phyloP scores from a whole-genome alignment of 2,797 vertebrate genomes.

The Chaetodon trifasciatus region DNA sequence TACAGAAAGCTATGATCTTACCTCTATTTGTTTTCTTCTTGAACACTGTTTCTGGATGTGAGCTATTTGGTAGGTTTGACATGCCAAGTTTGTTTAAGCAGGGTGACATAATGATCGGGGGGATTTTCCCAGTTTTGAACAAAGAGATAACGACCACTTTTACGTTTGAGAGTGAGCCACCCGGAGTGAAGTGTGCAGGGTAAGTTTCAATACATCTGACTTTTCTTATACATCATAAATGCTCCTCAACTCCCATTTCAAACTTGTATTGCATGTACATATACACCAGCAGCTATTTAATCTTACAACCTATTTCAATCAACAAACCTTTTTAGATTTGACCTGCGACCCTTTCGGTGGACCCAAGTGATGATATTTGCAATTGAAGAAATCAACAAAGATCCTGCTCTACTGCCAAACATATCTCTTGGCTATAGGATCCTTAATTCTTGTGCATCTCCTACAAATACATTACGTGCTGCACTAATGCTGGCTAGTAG shows the following conservation, averaged over 20 bases:
- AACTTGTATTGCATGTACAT: neutral
- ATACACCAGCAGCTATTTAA: neutral
- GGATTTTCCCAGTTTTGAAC: slow-evolving; percentile 85
- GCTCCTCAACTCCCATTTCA: neutral
- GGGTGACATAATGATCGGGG: slow-evolving; percentile 85
- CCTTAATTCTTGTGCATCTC: slow-evolving; percentile 85
- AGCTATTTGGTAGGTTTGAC: slow-evolving; percentile 69
- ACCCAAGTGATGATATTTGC: slow-evolving; percentile 86
- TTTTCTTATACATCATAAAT: neutral
- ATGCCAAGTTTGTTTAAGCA: slow-evolving; percentile 76
- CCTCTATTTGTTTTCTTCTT: slow-evolving; percentile 56
- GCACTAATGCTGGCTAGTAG: slow-evolving; percentile 77
- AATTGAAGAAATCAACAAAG: slow-evolving; percentile 85
- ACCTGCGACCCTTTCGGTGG: slow-evolving; percentile 85
- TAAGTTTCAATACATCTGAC: slow-evolving; percentile 61
- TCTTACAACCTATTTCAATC: neutral
- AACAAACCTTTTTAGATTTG: slow-evolving; percentile 73
- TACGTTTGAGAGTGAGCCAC: slow-evolving; percentile 71
- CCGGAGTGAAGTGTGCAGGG: slow-evolving; percentile 71
- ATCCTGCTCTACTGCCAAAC: slow-evolving; percentile 80
- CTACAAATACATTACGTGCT: slow-evolving; percentile 80
- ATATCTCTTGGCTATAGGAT: slow-evolving; percentile 85
- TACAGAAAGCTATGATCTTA: slow-evolving; percentile 21
- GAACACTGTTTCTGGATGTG: slow-evolving; percentile 66
- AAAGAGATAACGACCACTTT: slow-evolving; percentile 75